Conservation (phyloP, 2,797 vertebrate genomes). For the Craterocephalus amniculus region DNA sequence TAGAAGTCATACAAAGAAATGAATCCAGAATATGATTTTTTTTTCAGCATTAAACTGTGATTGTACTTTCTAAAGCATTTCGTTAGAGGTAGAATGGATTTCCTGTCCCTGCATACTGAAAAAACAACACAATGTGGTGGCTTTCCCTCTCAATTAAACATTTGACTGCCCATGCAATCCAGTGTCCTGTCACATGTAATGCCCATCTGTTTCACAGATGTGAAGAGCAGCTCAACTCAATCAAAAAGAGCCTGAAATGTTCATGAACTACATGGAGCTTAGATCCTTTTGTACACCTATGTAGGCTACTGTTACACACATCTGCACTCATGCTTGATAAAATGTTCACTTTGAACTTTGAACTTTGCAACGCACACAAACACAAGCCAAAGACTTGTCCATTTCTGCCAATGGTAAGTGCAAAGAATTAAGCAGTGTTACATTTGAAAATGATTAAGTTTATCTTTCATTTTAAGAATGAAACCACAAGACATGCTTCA, state of each 20-base stretch:
- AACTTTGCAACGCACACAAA: neutral
- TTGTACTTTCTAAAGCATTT: neutral
- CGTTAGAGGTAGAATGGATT: neutral
- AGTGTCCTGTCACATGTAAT: slow-evolving; percentile 48
- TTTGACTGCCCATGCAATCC: slow-evolving; percentile 44
- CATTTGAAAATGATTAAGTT: neutral
- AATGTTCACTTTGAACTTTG: neutral
- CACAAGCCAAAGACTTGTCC: neutral
- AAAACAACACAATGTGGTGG: slow-evolving; percentile 32
- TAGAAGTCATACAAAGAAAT: slow-evolving; percentile 1
- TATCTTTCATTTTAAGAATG: neutral
- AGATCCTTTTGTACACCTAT: slow-evolving; percentile 11
- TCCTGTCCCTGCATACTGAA: slow-evolving; percentile 5
- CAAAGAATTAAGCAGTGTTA: too few species aligned
- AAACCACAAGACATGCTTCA: neutral
- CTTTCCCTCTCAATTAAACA: slow-evolving; percentile 59
- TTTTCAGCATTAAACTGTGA: neutral
- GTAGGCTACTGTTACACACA: slow-evolving; percentile 12
- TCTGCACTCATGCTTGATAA: slow-evolving; percentile 6
- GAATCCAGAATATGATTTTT: neutral
- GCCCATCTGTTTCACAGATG: slow-evolving; percentile 68
- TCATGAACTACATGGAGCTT: slow-evolving; percentile 2
- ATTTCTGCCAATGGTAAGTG: neutral
- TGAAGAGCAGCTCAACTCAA: slow-evolving; percentile 21
- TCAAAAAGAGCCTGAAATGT: slow-evolving; percentile 33